A percentile compares a stretch with the other conserved stretches of the same genome.
Evolutionary conservation across 2,888 invertebrate species (phyloP).

Genomic region (Lamellibrachia satsuma): DNA sequence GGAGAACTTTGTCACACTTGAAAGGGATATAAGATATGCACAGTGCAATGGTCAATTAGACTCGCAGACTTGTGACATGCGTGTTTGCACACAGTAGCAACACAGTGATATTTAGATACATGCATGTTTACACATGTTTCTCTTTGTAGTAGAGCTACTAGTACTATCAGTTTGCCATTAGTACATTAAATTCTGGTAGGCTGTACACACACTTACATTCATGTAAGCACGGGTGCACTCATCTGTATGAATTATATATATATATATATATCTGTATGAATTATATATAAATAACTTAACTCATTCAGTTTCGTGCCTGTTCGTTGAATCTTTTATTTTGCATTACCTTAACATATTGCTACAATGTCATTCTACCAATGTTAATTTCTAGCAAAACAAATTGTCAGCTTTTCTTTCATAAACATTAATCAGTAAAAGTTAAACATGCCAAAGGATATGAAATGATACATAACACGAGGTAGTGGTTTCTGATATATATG

Average conservation of each 20-base stretch:
- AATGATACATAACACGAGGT: too few relatives aligned
- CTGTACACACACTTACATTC: too few relatives aligned
- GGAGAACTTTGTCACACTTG: conserved; percentile 6
- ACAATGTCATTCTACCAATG: not conserved
- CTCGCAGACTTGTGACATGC: not conserved
- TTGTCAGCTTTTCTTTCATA: not conserved
- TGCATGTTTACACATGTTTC: not conserved
- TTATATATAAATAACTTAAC: too few relatives aligned
- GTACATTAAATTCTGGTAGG: not conserved
- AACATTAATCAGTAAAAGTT: too few relatives aligned
- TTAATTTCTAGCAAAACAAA: not conserved
- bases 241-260: not conserved
- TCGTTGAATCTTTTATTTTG: not conserved
- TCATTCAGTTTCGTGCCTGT: too few relatives aligned
- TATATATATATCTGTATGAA: too few relatives aligned
- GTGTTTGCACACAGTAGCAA: not conserved
- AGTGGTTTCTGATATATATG: too few relatives aligned
- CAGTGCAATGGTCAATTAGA: not conserved
- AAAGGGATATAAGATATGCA: not conserved
- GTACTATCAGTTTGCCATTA: not conserved
- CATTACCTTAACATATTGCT: not conserved
- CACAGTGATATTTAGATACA: not conserved
- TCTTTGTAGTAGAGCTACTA: not conserved
- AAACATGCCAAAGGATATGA: too few relatives aligned
- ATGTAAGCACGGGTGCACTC: not conserved